phyloP scores from a whole-genome alignment of 2,888 invertebrate species.

The Luffia ferchaultella region DNA sequence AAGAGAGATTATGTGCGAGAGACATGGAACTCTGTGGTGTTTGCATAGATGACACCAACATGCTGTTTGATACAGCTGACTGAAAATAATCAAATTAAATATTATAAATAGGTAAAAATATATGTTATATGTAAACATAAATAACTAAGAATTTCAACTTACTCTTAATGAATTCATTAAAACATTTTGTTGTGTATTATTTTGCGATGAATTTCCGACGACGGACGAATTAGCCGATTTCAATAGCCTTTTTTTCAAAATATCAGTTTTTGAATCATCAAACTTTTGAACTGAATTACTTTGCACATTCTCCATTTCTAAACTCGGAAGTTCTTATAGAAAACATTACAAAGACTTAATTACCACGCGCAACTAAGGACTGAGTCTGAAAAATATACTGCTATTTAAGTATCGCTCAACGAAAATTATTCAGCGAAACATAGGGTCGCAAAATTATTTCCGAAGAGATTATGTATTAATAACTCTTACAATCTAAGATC shows the following conservation, averaged over 20 bases:
- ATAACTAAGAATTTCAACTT: constrained; percentile 27
- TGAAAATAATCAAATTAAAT: constrained; percentile 26
- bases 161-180: constrained; percentile 54
- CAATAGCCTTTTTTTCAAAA: constrained; percentile 60
- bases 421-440: constrained; percentile 32
- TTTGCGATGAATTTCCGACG: constrained; percentile 25
- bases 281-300: constrained; percentile 63
- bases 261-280: constrained; percentile 57
- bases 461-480: constrained; percentile 10
- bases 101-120: constrained; percentile 4
- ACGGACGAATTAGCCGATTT: constrained; percentile 40
- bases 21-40: constrained; percentile 53
- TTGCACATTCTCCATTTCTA: constrained; percentile 60
- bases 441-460: constrained; percentile 18
- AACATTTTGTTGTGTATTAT: constrained; percentile 49
- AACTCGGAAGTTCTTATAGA: constrained; percentile 33
- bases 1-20: constrained; percentile 49
- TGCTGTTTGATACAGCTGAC: constrained; percentile 59
- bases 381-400: constrained; percentile 49
- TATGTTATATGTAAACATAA: not conserved
- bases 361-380: constrained; percentile 45
- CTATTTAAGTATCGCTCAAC: constrained; percentile 50
- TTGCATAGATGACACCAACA: constrained; percentile 59
- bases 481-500: constrained; percentile 7
- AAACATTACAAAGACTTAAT: constrained; percentile 47